Base-by-base conservation (phyloP, 2,797 vertebrate species). In the Spinus olivaceus region DNA sequence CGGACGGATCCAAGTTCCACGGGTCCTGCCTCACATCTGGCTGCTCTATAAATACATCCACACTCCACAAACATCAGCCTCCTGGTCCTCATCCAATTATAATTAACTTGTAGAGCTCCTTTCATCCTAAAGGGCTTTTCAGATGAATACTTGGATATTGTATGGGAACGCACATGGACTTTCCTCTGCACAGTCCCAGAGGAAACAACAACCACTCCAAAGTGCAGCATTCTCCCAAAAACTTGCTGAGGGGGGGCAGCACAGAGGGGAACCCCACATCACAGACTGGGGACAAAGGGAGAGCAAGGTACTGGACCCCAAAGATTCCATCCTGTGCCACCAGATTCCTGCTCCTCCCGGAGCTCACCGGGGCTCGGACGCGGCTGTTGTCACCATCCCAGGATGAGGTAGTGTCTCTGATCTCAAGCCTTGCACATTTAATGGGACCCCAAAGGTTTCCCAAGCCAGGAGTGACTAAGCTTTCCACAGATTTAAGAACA, bases 361-460 rank as follows among this genome's bases (percentile, higher is more conserved):
- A 18, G 28, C 4, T 28, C 63, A 51, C 41, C 3, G 1, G 57
- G 3, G 30, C 56, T 89, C 13, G 39, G 64, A 80, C 81, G 63
- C 25, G 7, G 11, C 10, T 35, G 37, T 1, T 83, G 81, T 95
- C 91, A 73, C 88, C 95, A 49, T 2, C 92, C 92, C 91, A 86
- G 81, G 37, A 94, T 92, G 93, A 96, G 78, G 77, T 74, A 93
- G 88, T 44, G 90, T 91, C 95, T 95, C 92, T 95, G 89, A 97
- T 57, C 92, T 94, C 82, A 85, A 64, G 64, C 80, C 65, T 80
- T 14, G 24, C 23, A 16, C 65, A 24, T 92, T 94, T 93, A 92
- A 94, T 46, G 83, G 86, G 86, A 91, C 92, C 81, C 93, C 70
- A 59, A 91, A 88, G 89, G 67, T 41, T 87, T 93, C 32, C 56